A percentile compares a stretch with the other conserved stretches of the same genome.
These are phyloP conservation scores for Reticulitermes lucifugus DNA, from an alignment of 2,888 invertebrate species.

Conservation along the genomic window DNA sequence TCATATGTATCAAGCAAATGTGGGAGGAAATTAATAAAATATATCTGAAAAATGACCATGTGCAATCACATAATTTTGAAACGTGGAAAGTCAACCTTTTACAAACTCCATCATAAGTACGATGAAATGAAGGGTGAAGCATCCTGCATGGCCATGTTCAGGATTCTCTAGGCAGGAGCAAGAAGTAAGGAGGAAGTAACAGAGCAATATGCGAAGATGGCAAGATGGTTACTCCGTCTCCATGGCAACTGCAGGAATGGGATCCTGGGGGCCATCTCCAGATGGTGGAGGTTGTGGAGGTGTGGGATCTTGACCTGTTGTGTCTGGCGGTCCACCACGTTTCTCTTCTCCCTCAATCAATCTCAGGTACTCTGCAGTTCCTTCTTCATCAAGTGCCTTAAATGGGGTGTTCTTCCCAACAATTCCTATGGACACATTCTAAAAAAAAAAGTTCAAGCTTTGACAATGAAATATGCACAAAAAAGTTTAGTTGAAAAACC, in stretches of 20 bases:
- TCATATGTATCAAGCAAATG: no score
- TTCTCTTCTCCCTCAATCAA: constrained; percentile 71
- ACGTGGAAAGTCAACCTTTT: no score
- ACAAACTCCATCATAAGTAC: no score
- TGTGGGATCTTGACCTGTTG: constrained; percentile 55
- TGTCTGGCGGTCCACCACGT: constrained; percentile 59
- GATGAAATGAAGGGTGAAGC: background rate
- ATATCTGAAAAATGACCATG: no score
- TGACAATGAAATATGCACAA: no score
- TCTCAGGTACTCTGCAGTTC: constrained; percentile 70
- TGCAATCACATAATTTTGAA: no score
- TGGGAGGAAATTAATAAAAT: no score
- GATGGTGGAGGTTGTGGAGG: constrained; percentile 60
- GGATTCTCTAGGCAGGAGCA: background rate
- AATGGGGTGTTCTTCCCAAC: constrained; percentile 89
- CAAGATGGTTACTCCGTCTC: constrained; percentile 62
- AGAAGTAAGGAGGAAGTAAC: background rate
- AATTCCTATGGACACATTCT: constrained; percentile 94
- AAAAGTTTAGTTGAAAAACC: no score
- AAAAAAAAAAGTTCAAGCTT: constrained; percentile 52
- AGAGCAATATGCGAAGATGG: background rate
- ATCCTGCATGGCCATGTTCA: background rate
- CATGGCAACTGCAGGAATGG: constrained; percentile 66
- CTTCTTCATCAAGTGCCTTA: constrained; percentile 83
- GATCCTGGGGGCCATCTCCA: constrained; percentile 64